Percentiles rank a stretch among this genome's conserved stretches.
Conservation (phyloP, 2,888 invertebrate genomes). For the Drosophila infuscata region DNA sequence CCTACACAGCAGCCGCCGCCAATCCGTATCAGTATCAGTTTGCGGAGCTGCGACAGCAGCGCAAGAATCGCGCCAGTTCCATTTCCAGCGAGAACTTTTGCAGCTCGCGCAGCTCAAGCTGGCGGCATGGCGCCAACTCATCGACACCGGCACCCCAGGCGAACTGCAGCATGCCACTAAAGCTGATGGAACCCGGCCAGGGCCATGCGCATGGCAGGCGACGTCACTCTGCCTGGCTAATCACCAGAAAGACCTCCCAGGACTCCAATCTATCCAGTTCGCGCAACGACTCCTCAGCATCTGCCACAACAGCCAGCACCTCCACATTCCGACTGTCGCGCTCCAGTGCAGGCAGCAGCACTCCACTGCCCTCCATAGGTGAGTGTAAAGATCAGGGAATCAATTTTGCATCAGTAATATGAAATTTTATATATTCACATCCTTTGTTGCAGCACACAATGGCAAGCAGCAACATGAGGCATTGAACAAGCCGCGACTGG, state of each 20-base stretch:
- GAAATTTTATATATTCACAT: background rate
- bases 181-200: slow-evolving; percentile 88
- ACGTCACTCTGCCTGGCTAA: slow-evolving; percentile 94
- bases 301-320: slow-evolving; percentile 95
- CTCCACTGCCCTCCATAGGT: slow-evolving; percentile 85
- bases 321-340: slow-evolving; percentile 95
- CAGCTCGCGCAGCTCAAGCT: slow-evolving; percentile 94
- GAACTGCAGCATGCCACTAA: slow-evolving; percentile 89
- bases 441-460: slow-evolving; percentile 77
- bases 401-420: background rate
- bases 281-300: slow-evolving; percentile 95
- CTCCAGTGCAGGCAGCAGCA: slow-evolving; percentile 89
- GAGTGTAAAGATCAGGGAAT: slow-evolving; percentile 11
- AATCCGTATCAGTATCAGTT: slow-evolving; percentile 91
- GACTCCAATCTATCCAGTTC: slow-evolving; percentile 96
- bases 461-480: slow-evolving; percentile 74
- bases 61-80: slow-evolving; percentile 91
- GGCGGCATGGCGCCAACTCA: slow-evolving; percentile 90
- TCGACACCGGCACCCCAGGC: slow-evolving; percentile 62
- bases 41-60: slow-evolving; percentile 90
- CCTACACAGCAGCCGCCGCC: slow-evolving; percentile 85
- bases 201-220: slow-evolving; percentile 86
- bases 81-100: slow-evolving; percentile 96
- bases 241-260: slow-evolving; percentile 96
- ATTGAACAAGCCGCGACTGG: slow-evolving; percentile 89